phyloP scores from a whole-genome alignment of 1,140 invertebrate genomes.

The Chrysoperla carnea region DNA sequence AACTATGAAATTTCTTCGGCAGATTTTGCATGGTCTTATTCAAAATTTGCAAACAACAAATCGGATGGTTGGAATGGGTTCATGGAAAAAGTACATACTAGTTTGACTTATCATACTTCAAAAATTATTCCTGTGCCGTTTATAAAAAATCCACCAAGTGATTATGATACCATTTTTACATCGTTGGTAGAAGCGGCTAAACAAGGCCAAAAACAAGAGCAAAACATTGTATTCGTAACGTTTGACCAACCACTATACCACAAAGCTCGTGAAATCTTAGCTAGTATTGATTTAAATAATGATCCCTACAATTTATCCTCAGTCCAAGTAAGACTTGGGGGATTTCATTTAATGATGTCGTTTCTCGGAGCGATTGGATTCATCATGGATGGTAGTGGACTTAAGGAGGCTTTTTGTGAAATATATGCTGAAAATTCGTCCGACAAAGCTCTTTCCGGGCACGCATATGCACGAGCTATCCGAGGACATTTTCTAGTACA shows the following conservation, averaged over 20 bases:
- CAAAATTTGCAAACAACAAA: conserved; percentile 11
- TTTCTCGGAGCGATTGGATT: conserved; percentile 20
- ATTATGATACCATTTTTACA: conserved; percentile 9
- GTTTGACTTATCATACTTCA: conserved; percentile 6
- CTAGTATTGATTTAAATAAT: not conserved
- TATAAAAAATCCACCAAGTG: conserved; percentile 7
- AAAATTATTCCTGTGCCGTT: conserved; percentile 8
- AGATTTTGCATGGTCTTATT: conserved; percentile 16
- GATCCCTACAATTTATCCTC: conserved; percentile 1
- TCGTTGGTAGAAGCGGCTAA: conserved; percentile 3
- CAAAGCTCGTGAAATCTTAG: conserved; percentile 14
- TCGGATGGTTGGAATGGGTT: conserved; percentile 18
- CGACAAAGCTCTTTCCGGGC: conserved; percentile 19
- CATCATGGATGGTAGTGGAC: conserved; percentile 20
- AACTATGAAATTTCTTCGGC: not conserved
- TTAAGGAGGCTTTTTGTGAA: conserved; percentile 15
- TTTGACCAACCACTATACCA: conserved; percentile 18
- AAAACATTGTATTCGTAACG: conserved; percentile 15
- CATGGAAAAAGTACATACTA: conserved; percentile 9
- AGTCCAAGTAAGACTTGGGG: conserved; percentile 10
- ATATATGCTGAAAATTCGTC: conserved; percentile 16
- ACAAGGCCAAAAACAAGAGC: conserved; percentile 3
- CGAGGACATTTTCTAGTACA: conserved; percentile 20
- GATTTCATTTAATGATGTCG: conserved; percentile 21
- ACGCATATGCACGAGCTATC: conserved; percentile 22